These are phyloP conservation scores for Theristicus caerulescens DNA, from an alignment of 2,113 vertebrate genomes.

Conservation along the genomic window DNA sequence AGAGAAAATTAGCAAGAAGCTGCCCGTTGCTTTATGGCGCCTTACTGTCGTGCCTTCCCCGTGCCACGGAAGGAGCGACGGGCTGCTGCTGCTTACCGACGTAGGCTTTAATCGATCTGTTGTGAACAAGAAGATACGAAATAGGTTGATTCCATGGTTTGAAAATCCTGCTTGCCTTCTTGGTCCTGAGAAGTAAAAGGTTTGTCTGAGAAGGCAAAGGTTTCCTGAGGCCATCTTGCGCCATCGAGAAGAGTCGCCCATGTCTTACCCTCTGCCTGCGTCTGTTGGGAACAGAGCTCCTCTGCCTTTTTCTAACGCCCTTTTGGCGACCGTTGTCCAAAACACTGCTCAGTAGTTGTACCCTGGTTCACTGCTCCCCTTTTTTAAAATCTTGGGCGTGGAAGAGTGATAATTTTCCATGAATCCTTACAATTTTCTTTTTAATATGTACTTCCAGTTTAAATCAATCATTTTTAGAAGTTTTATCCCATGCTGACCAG, in stretches of 20 bases:
- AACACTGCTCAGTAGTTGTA: rapidly evolving
- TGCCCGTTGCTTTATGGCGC: rapidly evolving
- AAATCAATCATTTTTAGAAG: background rate
- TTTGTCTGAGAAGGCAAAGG: background rate
- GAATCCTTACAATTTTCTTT: rapidly evolving
- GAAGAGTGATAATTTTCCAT: background rate
- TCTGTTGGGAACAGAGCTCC: background rate
- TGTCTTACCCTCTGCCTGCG: background rate
- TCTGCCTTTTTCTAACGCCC: no score
- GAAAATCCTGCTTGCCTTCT: background rate
- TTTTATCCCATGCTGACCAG: background rate
- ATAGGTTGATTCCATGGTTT: background rate
- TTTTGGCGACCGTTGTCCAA: background rate
- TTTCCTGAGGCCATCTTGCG: background rate
- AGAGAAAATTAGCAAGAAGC: background rate
- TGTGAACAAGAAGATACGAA: background rate
- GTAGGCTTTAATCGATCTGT: rapidly evolving
- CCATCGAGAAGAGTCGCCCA: background rate
- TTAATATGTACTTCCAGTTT: background rate
- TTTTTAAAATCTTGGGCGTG: background rate
- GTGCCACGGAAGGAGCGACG: rapidly evolving
- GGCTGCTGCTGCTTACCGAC: background rate
- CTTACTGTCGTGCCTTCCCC: background rate
- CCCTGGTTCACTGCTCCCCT: background rate
- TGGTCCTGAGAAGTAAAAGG: background rate